Conservation (phyloP, 1,140 invertebrate genomes). For the Thrips palmi region DNA sequence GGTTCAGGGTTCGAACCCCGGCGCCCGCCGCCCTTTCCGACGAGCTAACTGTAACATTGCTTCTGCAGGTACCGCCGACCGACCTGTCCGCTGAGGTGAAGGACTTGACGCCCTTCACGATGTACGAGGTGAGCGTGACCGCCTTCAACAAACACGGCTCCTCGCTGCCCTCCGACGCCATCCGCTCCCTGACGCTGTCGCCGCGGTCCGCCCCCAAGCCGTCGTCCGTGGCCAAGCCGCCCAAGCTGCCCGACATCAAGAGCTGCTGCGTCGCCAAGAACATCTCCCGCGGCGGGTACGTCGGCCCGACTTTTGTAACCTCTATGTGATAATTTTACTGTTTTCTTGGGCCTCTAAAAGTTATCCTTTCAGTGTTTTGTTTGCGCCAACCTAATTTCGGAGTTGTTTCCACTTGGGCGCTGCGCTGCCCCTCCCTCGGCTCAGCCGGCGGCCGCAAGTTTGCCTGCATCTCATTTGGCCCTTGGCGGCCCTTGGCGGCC, state of each 20-base stretch:
- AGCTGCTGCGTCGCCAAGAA: slow-evolving; percentile 50
- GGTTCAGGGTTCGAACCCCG: not conserved
- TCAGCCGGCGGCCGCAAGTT: too few species aligned
- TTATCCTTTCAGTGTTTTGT: too few species aligned
- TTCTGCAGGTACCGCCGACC: slow-evolving; percentile 29
- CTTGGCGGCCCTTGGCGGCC: too few species aligned
- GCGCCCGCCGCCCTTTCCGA: too few species aligned
- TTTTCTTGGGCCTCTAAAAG: slow-evolving; percentile 2
- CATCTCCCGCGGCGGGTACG: slow-evolving; percentile 41
- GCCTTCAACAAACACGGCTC: slow-evolving; percentile 52
- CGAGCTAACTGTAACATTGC: slow-evolving; percentile 3
- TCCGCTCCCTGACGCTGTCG: slow-evolving; percentile 45
- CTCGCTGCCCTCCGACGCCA: slow-evolving; percentile 47
- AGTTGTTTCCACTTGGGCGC: too few species aligned
- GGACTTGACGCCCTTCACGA: slow-evolving; percentile 46
- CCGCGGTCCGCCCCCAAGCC: slow-evolving; percentile 30
- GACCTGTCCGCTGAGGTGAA: slow-evolving; percentile 33
- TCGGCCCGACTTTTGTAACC: too few species aligned
- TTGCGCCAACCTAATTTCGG: too few species aligned
- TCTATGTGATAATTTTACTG: slow-evolving; percentile 3
- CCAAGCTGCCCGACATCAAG: slow-evolving; percentile 46
- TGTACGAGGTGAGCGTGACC: slow-evolving; percentile 59
- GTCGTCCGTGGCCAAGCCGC: slow-evolving; percentile 29
- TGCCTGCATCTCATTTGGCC: too few species aligned
- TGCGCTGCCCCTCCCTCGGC: too few species aligned